Evolutionary conservation across 2,888 invertebrate species (phyloP), one percentile per base, ranked within the genome.

Genomic region (Epirrhoe alternata): DNA sequence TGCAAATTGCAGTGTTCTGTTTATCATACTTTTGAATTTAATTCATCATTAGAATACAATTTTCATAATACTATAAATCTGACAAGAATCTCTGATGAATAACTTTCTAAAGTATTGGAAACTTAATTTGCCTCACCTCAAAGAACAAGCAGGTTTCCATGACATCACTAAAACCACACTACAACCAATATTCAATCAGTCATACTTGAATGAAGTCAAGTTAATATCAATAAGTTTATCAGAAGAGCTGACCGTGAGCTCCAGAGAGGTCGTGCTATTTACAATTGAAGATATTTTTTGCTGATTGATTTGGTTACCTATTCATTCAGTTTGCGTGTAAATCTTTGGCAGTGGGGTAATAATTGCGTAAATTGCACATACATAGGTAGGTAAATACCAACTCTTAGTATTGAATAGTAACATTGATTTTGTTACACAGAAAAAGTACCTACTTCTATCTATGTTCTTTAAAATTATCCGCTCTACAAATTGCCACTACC

Each of bases 171-270:
- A 54, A 59, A 33, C 59, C 69, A 68, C 64, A 55, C 52, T 64
- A 62, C 17, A 53, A 24, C 24, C 3, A 24, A 31, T 66, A 71
- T 67, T 59, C 55, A 60, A 52, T 33, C 66, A 65, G 65, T 58
- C 61, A 51, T 68, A 62, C 60, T 63, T 57, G 69, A 63, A 58
- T 72, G 68, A 61, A 64, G 63, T 71, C 71, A 51, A 59, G 30
- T 51, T 24, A 59, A 64, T 64, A 80, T 80, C 75, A 78, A 85
- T 86, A 84, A 79, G 68, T 82, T 88, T 88, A 89, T 89, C 89
- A 73, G 66, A 62, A 69, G 74, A 75, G 61, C 72, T 86, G 80
- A 79, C 82, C 83, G 79, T 70, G 38, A 56, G 45, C 56, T 55
- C 57, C 53, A n/a, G 14, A 61, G 33, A 68, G 68, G 68, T 68